A percentile compares a stretch with the other conserved stretches of the same genome.
phyloP scores from a whole-genome alignment of 2,888 invertebrate species.

The Cheilosia soror region DNA sequence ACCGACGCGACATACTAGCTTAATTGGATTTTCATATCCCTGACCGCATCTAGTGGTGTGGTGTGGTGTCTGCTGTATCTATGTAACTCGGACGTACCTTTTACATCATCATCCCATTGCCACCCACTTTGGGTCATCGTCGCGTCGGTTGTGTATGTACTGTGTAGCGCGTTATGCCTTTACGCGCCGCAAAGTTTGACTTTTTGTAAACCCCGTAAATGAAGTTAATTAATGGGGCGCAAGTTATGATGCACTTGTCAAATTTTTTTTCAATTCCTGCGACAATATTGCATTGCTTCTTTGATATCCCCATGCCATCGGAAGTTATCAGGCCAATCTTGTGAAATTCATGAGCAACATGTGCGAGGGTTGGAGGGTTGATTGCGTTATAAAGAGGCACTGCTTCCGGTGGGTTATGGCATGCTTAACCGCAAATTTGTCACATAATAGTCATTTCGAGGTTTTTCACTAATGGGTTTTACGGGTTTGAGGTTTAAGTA shows the following conservation, averaged over 20 bases:
- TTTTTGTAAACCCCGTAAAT: constrained; percentile 35
- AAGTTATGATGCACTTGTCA: constrained; percentile 22
- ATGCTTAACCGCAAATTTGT: constrained; percentile 52
- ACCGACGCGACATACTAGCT: constrained; percentile 29
- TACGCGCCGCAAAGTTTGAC: background rate
- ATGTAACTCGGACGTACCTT: constrained; percentile 30
- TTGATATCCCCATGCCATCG: constrained; percentile 6
- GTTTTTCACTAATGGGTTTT: constrained; percentile 48
- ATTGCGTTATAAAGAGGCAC: constrained; percentile 31
- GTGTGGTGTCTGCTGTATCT: background rate
- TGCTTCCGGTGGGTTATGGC: constrained; percentile 37
- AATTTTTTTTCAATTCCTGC: background rate
- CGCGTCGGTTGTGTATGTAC: background rate
- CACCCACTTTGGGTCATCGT: constrained; percentile 12
- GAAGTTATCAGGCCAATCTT: constrained; percentile 31
- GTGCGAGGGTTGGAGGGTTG: background rate
- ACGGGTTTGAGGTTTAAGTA: constrained; percentile 12
- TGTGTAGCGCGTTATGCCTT: background rate
- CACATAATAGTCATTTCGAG: constrained; percentile 43
- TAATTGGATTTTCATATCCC: constrained; percentile 56
- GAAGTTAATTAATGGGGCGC: constrained; percentile 33
- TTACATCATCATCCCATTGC: constrained; percentile 6
- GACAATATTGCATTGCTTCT: constrained; percentile 2
- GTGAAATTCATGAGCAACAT: constrained; percentile 20
- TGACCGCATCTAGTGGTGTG: constrained; percentile 10